Conservation (phyloP, 2,888 invertebrate species). For the Agapostemon virescens region DNA sequence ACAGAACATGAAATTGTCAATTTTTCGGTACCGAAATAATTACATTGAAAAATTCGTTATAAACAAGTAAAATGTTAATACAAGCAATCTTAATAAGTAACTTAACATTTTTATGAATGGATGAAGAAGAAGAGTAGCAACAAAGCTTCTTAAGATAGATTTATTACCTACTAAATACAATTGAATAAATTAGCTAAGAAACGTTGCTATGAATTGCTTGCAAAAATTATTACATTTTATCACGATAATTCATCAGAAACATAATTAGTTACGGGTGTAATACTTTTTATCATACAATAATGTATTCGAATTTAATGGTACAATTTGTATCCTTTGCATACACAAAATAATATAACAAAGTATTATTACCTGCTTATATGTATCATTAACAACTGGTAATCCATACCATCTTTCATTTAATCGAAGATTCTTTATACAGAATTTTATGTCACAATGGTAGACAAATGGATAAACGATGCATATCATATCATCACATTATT, state of each 20-base stretch:
- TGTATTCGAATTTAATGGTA: slow-evolving; percentile 56
- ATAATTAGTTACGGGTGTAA: slow-evolving; percentile 49
- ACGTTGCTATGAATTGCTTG: slow-evolving; percentile 52
- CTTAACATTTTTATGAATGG: slow-evolving; percentile 2
- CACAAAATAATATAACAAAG: slow-evolving; percentile 56
- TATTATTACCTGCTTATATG: slow-evolving; percentile 52
- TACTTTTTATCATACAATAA: slow-evolving; percentile 47
- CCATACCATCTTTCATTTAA: slow-evolving; percentile 43
- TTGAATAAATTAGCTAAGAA: slow-evolving; percentile 71
- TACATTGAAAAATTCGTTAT: slow-evolving; percentile 10
- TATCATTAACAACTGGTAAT: slow-evolving; percentile 59
- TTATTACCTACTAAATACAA: slow-evolving; percentile 72
- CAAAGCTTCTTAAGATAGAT: slow-evolving; percentile 55
- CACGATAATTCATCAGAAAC: slow-evolving; percentile 46
- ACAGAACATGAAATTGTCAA: slow-evolving; percentile 23
- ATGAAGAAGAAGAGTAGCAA: slow-evolving; percentile 38
- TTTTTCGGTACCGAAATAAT: background rate
- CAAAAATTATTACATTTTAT: slow-evolving; percentile 48
- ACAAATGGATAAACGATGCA: slow-evolving; percentile 51
- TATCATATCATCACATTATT: slow-evolving; percentile 33
- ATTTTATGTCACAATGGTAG: slow-evolving; percentile 51
- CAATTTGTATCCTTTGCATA: slow-evolving; percentile 47
- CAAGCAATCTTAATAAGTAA: slow-evolving; percentile 27
- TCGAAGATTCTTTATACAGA: slow-evolving; percentile 53
- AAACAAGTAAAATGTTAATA: slow-evolving; percentile 7